Conservation (phyloP, 2,888 invertebrate species). For the Barypeithes pellucidus region DNA sequence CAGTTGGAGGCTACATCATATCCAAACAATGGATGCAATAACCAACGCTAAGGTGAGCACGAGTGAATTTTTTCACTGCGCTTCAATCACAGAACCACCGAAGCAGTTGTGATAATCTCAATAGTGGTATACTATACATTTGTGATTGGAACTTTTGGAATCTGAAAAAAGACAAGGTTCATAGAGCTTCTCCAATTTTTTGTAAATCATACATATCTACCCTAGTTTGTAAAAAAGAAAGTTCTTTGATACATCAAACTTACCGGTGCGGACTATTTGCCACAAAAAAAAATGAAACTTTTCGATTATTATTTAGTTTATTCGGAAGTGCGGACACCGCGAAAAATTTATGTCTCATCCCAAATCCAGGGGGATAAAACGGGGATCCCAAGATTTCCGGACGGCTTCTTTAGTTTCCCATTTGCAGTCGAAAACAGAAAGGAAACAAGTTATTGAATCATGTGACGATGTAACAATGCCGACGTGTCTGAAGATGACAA, state of each 20-base stretch:
- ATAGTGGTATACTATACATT: no score
- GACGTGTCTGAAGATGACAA: slow-evolving; percentile 47
- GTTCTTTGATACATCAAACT: not conserved
- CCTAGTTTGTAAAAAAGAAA: not conserved
- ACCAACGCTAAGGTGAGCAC: no score
- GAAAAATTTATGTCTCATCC: slow-evolving; percentile 42
- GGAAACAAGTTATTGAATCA: slow-evolving; percentile 53
- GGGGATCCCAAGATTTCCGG: slow-evolving; percentile 46
- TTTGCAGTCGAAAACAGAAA: slow-evolving; percentile 47
- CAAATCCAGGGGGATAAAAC: slow-evolving; percentile 26
- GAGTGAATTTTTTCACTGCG: no score
- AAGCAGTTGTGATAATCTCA: no score
- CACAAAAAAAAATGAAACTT: slow-evolving; percentile 22
- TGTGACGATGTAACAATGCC: slow-evolving; percentile 50
- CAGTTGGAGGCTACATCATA: no score
- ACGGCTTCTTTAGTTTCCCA: slow-evolving; percentile 49
- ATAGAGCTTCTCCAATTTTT: not conserved
- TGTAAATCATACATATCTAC: no score
- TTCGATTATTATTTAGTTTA: slow-evolving; percentile 30
- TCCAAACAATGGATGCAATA: no score
- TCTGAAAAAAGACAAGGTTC: no score
- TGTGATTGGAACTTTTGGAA: no score
- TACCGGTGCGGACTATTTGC: slow-evolving; percentile 18
- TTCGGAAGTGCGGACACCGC: slow-evolving; percentile 44
- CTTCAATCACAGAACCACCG: no score